Conservation (phyloP, 2,113 vertebrate species). For the Thamnophis sirtalis region DNA sequence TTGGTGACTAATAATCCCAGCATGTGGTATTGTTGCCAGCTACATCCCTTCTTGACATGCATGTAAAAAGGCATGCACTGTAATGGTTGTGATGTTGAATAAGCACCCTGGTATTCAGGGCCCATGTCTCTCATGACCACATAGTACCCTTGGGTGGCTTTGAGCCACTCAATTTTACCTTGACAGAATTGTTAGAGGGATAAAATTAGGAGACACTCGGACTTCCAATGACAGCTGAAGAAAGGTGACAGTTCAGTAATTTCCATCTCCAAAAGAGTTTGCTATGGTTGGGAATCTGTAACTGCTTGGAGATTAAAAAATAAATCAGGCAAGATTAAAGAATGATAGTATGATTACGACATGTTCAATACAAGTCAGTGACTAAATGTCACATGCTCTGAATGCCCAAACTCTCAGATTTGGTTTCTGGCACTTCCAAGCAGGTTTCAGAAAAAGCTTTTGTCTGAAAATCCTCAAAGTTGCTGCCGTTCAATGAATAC, state of each 20-base stretch:
- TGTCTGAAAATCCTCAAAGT: not conserved
- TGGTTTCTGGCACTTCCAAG: not conserved
- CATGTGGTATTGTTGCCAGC: not conserved
- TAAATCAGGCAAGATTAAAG: not conserved
- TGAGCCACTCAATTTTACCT: not conserved
- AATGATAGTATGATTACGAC: not conserved
- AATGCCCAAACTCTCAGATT: not conserved
- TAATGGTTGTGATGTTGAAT: not conserved
- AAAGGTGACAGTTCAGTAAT: not conserved
- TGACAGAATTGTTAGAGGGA: not conserved
- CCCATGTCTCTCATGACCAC: not conserved
- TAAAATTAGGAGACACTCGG: not conserved
- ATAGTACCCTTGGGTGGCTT: not conserved
- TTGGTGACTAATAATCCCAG: not conserved
- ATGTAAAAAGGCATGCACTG: not conserved
- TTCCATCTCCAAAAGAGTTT: not conserved
- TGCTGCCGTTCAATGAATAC: not conserved
- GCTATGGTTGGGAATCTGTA: not conserved
- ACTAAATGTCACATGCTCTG: not conserved
- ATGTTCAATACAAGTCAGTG: not conserved
- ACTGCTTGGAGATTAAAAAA: not conserved
- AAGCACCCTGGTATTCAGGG: not conserved
- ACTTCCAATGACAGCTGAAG: not conserved
- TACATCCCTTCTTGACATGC: not conserved
- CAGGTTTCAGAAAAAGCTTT: not conserved